These are phyloP conservation scores for Hydroisotoma schaefferi DNA, from an alignment of 2,888 invertebrate genomes.

Conservation along the genomic window DNA sequence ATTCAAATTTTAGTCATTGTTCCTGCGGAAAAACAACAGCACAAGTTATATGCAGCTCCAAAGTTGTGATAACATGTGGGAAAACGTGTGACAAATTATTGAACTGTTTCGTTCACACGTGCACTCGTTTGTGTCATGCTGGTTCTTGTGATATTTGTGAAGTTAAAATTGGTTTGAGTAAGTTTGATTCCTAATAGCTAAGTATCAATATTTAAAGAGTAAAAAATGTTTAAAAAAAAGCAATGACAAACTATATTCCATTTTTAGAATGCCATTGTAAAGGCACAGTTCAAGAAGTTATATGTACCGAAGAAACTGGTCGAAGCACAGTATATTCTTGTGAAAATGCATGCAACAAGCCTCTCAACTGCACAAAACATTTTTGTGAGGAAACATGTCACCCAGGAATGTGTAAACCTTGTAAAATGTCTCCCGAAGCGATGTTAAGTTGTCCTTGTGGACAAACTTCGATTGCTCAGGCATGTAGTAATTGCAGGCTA, in stretches of 20 bases:
- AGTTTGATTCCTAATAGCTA: slow-evolving; percentile 14
- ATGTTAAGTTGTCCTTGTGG: slow-evolving; percentile 75
- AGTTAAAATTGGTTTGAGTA: slow-evolving; percentile 65
- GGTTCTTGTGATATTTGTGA: slow-evolving; percentile 72
- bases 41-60: slow-evolving; percentile 69
- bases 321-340: slow-evolving; percentile 59
- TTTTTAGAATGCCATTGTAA: slow-evolving; percentile 67
- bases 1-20: slow-evolving; percentile 59
- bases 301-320: slow-evolving; percentile 61
- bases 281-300: slow-evolving; percentile 60
- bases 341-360: slow-evolving; percentile 56
- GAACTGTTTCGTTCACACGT: slow-evolving; percentile 73
- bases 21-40: slow-evolving; percentile 72
- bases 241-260: neutral
- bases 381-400: slow-evolving; percentile 67
- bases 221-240: neutral
- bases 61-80: slow-evolving; percentile 68
- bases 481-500: slow-evolving; percentile 51
- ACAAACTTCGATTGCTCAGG: slow-evolving; percentile 58
- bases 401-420: slow-evolving; percentile 63
- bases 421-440: slow-evolving; percentile 60
- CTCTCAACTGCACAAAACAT: slow-evolving; percentile 59
- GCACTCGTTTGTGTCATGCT: slow-evolving; percentile 69
- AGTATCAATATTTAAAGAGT: neutral
- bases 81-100: slow-evolving; percentile 68